Conservation (phyloP, 2,797 vertebrate genomes). For the Cercopithecus petaurista region DNA sequence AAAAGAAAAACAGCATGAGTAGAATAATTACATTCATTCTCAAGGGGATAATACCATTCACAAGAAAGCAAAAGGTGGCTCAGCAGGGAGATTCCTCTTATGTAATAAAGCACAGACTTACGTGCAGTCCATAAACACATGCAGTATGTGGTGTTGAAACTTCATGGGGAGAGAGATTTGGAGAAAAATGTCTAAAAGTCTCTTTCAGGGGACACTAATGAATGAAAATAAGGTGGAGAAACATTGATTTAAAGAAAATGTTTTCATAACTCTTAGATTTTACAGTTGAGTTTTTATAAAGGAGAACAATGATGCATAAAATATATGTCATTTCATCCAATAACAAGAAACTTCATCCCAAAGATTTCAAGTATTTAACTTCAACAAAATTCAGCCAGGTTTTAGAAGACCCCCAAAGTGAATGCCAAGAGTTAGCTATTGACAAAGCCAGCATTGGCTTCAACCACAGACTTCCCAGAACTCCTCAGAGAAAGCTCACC, state of each 20-base stretch:
- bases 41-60: neutral
- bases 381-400: neutral
- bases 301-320: neutral
- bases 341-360: neutral
- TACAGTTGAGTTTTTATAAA: constrained; percentile 26
- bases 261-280: neutral
- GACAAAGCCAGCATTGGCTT: neutral
- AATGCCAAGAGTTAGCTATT: neutral
- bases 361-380: neutral
- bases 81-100: neutral
- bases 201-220: neutral
- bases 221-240: constrained; percentile 10
- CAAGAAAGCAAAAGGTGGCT: neutral
- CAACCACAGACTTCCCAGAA: neutral
- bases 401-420: neutral
- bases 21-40: neutral
- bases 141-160: neutral
- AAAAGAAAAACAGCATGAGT: neutral
- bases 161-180: neutral
- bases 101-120: neutral
- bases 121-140: neutral
- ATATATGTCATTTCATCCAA: constrained; percentile 8
- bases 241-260: neutral
- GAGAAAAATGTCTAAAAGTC: neutral
- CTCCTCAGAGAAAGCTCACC: neutral